Conservation (phyloP, 2,888 invertebrate genomes). For the Poecilobothrus nobilitatus region DNA sequence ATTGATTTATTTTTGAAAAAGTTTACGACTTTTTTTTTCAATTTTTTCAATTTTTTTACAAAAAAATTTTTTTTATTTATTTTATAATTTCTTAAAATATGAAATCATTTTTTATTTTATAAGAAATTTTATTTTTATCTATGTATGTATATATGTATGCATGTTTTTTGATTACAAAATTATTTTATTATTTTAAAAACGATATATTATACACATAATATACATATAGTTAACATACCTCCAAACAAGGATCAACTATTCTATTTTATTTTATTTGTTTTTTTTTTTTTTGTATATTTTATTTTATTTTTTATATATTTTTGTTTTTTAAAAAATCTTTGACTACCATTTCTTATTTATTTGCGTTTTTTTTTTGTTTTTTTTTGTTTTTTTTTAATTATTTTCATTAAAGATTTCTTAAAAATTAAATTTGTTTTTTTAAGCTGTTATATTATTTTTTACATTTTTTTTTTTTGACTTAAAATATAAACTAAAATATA, state of each 20-base stretch:
- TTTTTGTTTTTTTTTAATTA: neutral
- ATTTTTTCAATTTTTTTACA: too few species aligned
- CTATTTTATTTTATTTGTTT: constrained; percentile 18
- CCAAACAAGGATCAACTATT: constrained; percentile 26
- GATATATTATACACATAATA: constrained; percentile 18
- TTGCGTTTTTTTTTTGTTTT: neutral
- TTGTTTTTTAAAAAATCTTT: constrained; percentile 23
- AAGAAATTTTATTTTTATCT: constrained; percentile 12
- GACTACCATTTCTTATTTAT: constrained; percentile 24
- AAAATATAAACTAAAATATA: too few species aligned
- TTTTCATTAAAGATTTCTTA: constrained; percentile 15
- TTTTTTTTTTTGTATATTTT: constrained; percentile 18
- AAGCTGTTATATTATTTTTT: neutral
- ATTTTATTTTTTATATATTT: constrained; percentile 18
- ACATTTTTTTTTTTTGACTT: too few species aligned
- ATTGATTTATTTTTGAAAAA: too few species aligned
- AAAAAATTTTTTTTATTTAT: too few species aligned
- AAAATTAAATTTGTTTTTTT: constrained; percentile 8
- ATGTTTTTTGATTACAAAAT: neutral
- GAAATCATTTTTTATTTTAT: constrained; percentile 18
- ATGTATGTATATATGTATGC: too few species aligned
- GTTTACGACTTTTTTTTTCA: too few species aligned
- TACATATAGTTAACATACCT: constrained; percentile 28
- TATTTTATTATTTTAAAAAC: too few species aligned
- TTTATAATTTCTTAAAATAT: too few species aligned